Base-by-base conservation (phyloP, 2,797 vertebrate genomes). In the Dallia pectoralis region DNA sequence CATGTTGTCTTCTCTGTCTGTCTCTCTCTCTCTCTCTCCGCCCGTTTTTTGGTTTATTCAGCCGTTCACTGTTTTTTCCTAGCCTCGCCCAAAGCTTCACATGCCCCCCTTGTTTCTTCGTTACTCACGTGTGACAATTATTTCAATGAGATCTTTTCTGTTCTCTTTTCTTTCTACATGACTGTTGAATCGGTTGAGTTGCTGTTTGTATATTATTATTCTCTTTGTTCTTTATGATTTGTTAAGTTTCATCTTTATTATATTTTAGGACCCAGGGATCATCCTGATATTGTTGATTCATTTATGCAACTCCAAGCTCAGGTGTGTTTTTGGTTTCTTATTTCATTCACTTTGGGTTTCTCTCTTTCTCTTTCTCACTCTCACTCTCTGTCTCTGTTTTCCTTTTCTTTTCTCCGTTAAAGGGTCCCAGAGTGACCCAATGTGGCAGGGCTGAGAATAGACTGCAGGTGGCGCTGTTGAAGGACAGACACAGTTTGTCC, bases 271-370 rank as follows among this genome's bases (percentile, higher is more conserved):
- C 97, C 97, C 97, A 99, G 98, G 97, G 96, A 99, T 98, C 98
- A 99, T 99, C 98, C 98, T 98, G 97, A 99, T 99, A 99, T 99
- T 99, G 98, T 99, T 99, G 98, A 99, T 99, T 99, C 97, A 98
- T 99, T 99, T 99, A 99, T 99, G 98, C 98, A 99, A 98, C 97
- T 99, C 97, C 97, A 98, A 97, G 97, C 97, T 98, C 97, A 99
- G 97, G 98, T 99, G 97, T 98, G 97, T 99, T 99, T 94, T 99
- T 99, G 95, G 96, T 98, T 98, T 95, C 95, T 99, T 98, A 97
- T 98, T 95, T 99, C 97, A 99, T 98, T 98, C 98, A 98, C 97
- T 97, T 99, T 99, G 96, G 94, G 96, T 99, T 99, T 96, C 96
- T 93, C 94, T 96, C 94, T 96, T 94, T 83, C 69, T 86, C 72